Base-by-base conservation (phyloP, 2,888 invertebrate species). In the Cheilosia soror region DNA sequence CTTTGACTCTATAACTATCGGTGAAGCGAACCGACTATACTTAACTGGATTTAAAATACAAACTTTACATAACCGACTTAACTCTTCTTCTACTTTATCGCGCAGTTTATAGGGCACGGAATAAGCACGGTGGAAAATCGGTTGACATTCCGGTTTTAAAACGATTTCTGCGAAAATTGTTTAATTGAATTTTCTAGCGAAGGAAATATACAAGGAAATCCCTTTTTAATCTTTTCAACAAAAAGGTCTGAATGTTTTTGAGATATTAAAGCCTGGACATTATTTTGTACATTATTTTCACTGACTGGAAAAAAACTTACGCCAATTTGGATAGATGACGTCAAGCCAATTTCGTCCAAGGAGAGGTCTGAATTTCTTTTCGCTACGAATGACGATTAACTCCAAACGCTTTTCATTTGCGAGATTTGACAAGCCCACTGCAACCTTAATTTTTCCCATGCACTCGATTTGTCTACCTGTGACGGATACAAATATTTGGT, bases 1-100 rank as follows among this genome's bases (percentile, higher is more conserved):
- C 65, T 90, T 90, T 27, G 88, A 89, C 4, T 89, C 89, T 47
- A 89, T 83, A 0, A 90, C 89, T 29, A 90, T 89, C 5, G 90
- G 90, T 51, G 87, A 88, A n/a, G 89, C 89, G 88, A 88, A 90
- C 40, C 87, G 82, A 65, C 87, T 88, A 85, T 72, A 68, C 63
- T 76, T 80, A 51, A 89, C 80, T 60, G 87, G 85, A n/a, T 31
- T 29, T 42, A 89, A 71, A 58, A 89, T 87, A n/a, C 87, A 87
- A 7, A 72, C 25, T 5, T 78, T 49, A 49, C 86, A 82, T 63
- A 88, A 63, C 25, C 83, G 77, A 6, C 79, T 66, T 25, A 89
- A 53, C 72, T 89, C 88, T 1, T 60, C 57, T 71, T 89, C 88
- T 15, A 89, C 88, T 87, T 83, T 87, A 13, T 62, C 71, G 73